phyloP scores from a whole-genome alignment of 2,113 vertebrate genomes.

The Carassius auratus region DNA sequence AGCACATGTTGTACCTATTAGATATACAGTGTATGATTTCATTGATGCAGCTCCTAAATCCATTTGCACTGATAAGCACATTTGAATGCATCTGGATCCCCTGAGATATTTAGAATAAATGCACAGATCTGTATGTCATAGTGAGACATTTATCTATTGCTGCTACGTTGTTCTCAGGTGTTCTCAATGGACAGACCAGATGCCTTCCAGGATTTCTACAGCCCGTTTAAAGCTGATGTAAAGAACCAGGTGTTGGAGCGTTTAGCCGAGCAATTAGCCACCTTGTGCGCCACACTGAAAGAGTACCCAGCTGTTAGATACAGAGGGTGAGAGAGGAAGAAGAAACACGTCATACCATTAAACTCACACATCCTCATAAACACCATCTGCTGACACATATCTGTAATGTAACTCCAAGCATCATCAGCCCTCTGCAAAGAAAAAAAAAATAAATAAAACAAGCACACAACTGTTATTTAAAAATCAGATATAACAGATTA shows the following conservation, averaged over 20 bases:
- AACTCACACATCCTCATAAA: background rate
- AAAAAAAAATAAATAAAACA: background rate
- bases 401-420: background rate
- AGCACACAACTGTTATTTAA: background rate
- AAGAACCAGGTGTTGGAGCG: slow-evolving; percentile 93
- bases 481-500: background rate
- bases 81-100: background rate
- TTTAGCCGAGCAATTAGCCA: slow-evolving; percentile 93
- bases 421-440: background rate
- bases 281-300: slow-evolving; percentile 92
- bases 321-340: slow-evolving; percentile 80
- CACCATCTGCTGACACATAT: slow-evolving; percentile 3
- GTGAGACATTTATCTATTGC: background rate
- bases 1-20: background rate
- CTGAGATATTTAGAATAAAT: background rate
- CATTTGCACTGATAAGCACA: background rate
- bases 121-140: too few relatives aligned
- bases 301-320: slow-evolving; percentile 96
- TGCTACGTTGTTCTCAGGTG: slow-evolving; percentile 75
- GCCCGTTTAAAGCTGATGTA: slow-evolving; percentile 93
- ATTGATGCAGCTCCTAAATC: background rate
- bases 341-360: background rate
- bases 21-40: background rate
- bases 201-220: slow-evolving; percentile 98
- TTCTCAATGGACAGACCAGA: slow-evolving; percentile 90